Conservation (phyloP, 1,140 invertebrate species). For the Heliconius melpomene region DNA sequence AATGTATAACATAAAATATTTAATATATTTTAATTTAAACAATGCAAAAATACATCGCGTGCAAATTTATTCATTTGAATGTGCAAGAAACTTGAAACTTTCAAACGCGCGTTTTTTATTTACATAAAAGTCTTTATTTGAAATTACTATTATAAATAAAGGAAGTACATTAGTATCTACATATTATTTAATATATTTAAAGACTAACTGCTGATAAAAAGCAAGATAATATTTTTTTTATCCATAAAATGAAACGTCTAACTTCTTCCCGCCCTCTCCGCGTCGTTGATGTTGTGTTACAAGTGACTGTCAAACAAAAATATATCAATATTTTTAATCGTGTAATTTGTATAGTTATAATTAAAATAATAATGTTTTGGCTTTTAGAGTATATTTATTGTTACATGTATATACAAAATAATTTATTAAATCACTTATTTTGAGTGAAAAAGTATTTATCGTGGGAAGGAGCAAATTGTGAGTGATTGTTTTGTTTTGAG, state of each 20-base stretch:
- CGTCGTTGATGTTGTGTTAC: conserved; percentile 44
- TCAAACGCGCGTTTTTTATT: neutral
- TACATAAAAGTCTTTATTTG: neutral
- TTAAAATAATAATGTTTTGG: conserved; percentile 30
- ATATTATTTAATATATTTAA: neutral
- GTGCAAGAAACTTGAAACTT: neutral
- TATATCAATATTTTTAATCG: conserved; percentile 41
- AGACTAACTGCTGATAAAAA: neutral
- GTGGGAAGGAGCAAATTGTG: conserved; percentile 45
- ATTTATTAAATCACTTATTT: conserved; percentile 22
- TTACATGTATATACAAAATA: conserved; percentile 6
- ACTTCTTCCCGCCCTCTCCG: conserved; percentile 45
- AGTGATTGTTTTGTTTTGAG: conserved; percentile 48
- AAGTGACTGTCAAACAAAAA: conserved; percentile 52
- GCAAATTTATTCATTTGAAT: neutral
- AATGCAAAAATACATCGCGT: neutral
- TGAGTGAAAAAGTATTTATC: conserved; percentile 34
- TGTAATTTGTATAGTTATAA: conserved; percentile 16
- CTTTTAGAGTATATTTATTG: conserved; percentile 17
- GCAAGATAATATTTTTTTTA: conserved; percentile 24
- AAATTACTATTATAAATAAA: neutral
- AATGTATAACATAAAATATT: no score
- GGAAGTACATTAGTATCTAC: neutral
- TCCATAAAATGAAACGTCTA: conserved; percentile 44
- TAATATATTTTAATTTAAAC: neutral